Evolutionary conservation across 2,113 vertebrate species (phyloP).

Genomic region (Panthera leo): DNA sequence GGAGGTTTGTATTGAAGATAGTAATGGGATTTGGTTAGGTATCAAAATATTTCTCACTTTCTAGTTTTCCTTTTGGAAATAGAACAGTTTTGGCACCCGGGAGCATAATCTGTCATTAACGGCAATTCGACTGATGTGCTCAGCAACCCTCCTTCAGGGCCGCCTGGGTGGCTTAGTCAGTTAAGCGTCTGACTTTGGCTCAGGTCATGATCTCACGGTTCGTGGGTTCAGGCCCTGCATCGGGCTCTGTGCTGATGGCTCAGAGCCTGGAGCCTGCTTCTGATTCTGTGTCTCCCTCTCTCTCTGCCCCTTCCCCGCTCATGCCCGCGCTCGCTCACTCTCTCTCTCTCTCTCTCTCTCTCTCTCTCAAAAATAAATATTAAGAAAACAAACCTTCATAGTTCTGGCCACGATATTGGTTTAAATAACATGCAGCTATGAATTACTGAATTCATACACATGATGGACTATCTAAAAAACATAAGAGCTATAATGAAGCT

Average conservation of each 20-base stretch:
- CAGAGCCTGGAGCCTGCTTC: no score
- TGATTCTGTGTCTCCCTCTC: no score
- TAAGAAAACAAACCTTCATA: background rate
- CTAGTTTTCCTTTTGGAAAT: background rate
- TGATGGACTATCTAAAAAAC: conserved; percentile 30
- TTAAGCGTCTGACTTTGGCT: no score
- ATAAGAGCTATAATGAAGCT: conserved; percentile 25
- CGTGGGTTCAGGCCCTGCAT: no score
- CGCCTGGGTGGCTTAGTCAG: no score
- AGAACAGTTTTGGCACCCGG: background rate
- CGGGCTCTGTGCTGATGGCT: no score
- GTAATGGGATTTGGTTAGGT: background rate
- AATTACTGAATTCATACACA: conserved; percentile 28
- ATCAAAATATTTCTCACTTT: conserved; percentile 13
- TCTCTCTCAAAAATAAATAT: no score
- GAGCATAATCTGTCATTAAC: background rate
- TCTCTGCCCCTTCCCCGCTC: no score
- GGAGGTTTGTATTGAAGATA: conserved; percentile 8
- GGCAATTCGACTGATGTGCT: background rate
- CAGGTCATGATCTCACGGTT: no score
- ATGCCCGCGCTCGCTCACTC: no score
- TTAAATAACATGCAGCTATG: background rate
- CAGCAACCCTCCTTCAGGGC: background rate
- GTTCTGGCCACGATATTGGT: background rate
- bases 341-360: no score